These are phyloP conservation scores for Caenorhabditis sulstoni DNA, from an alignment of 2,888 invertebrate species.

Conservation along the genomic window DNA sequence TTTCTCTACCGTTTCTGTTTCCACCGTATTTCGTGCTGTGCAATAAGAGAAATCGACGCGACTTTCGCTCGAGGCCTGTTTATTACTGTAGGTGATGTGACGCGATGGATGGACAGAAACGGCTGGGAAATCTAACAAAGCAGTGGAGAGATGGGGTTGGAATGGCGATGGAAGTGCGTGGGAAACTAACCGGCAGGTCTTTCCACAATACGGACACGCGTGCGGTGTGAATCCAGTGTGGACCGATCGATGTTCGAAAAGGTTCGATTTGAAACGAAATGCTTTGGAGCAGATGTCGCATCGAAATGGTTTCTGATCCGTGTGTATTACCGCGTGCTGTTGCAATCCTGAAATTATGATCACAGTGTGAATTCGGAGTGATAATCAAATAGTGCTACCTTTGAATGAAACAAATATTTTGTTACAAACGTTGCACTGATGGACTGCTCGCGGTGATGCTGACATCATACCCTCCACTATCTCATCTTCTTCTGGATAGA, in stretches of 20 bases:
- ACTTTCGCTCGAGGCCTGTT: slow-evolving; percentile 14
- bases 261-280: slow-evolving; percentile 80
- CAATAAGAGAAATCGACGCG: slow-evolving; percentile 1
- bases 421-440: slow-evolving; percentile 80
- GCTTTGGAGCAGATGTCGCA: slow-evolving; percentile 80
- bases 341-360: slow-evolving; percentile 75
- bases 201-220: slow-evolving; percentile 79
- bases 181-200: slow-evolving; percentile 76
- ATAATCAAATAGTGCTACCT: slow-evolving; percentile 63
- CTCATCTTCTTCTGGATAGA: slow-evolving; percentile 63
- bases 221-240: slow-evolving; percentile 80
- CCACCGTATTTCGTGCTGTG: slow-evolving; percentile 35
- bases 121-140: neutral
- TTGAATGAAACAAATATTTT: slow-evolving; percentile 80
- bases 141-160: neutral
- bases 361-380: neutral
- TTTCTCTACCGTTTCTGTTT: slow-evolving; percentile 49
- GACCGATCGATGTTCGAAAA: slow-evolving; percentile 80
- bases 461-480: slow-evolving; percentile 59
- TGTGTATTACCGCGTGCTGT: slow-evolving; percentile 81
- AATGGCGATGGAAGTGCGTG: neutral
- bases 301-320: slow-evolving; percentile 80
- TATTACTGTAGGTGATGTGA: slow-evolving; percentile 42
- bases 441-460: slow-evolving; percentile 71
- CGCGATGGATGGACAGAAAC: neutral